Percentiles rank a stretch among this genome's conserved stretches.
phyloP scores from a whole-genome alignment of 2,888 invertebrate species.

The Drosophila koepferae region DNA sequence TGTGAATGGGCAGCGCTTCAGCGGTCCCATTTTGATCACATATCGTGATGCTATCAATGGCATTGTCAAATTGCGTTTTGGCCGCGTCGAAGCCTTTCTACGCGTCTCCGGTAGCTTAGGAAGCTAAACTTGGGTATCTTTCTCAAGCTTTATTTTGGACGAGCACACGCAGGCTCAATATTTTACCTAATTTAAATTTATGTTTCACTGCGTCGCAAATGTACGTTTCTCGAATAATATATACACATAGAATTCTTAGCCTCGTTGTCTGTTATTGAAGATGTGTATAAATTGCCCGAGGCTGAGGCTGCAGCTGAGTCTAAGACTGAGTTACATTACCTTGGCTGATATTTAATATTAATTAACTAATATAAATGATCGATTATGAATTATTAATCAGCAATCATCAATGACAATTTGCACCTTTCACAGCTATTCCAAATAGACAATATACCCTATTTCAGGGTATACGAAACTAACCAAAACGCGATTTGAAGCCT shows the following conservation, averaged over 20 bases:
- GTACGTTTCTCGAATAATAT: conserved; percentile 2
- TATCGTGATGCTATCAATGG: conserved; percentile 41
- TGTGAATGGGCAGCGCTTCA: conserved; percentile 39
- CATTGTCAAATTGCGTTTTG: conserved; percentile 34
- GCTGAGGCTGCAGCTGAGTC: too few relatives aligned
- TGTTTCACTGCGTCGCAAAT: conserved; percentile 6
- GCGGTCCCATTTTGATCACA: conserved; percentile 45
- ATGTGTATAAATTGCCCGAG: too few relatives aligned
- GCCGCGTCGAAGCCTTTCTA: conserved; percentile 33
- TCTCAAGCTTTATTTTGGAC: not conserved
- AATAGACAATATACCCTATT: not conserved
- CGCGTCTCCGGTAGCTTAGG: conserved; percentile 47
- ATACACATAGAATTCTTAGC: not conserved
- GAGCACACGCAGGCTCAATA: conserved; percentile 4
- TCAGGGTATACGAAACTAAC: not conserved
- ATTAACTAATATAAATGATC: too few relatives aligned
- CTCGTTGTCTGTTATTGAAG: not conserved
- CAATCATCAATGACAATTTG: not conserved
- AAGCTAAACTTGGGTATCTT: not conserved
- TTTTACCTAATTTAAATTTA: conserved; percentile 14
- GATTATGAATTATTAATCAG: not conserved
- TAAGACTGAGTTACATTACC: too few relatives aligned
- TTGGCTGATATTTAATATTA: too few relatives aligned
- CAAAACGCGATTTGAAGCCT: conserved; percentile 33
- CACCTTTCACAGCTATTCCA: not conserved